Percentiles rank a stretch among this genome's conserved stretches.
Conservation (phyloP, 2,888 invertebrate genomes). For the Oscheius sp. region DNA sequence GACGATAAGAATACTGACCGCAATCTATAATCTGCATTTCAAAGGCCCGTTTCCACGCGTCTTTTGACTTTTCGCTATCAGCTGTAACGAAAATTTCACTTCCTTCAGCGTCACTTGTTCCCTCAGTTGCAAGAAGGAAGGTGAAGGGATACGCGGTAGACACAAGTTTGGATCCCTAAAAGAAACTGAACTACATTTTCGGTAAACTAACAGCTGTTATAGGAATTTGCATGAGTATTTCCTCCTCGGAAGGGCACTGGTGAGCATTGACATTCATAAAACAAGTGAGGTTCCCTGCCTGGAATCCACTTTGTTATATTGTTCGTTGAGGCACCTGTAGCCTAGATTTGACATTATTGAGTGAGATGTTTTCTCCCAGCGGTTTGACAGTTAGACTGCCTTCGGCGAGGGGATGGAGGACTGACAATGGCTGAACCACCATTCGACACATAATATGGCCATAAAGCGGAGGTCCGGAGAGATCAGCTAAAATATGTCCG, state of each 20-base stretch:
- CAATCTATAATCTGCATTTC: conserved; percentile 56
- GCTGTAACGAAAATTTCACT: conserved; percentile 44
- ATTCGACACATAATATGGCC: conserved; percentile 58
- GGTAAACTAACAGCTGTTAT: conserved; percentile 44
- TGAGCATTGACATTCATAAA: conserved; percentile 47
- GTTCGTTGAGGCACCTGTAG: conserved; percentile 40
- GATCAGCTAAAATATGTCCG: conserved; percentile 45
- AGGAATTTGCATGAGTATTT: conserved; percentile 47
- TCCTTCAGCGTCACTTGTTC: conserved; percentile 41
- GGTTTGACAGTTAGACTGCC: conserved; percentile 54
- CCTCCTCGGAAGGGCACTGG: conserved; percentile 38
- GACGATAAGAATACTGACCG: conserved; percentile 36
- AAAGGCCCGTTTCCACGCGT: conserved; percentile 53
- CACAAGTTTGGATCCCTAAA: conserved; percentile 50
- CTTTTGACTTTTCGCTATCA: conserved; percentile 45
- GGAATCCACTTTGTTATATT: neutral
- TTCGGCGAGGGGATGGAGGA: conserved; percentile 52
- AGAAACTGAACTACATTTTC: neutral
- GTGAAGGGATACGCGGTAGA: conserved; percentile 44
- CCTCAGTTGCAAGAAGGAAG: conserved; percentile 45
- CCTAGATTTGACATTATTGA: conserved; percentile 45
- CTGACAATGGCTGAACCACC: conserved; percentile 56
- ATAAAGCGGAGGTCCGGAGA: conserved; percentile 60
- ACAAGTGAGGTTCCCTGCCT: conserved; percentile 51
- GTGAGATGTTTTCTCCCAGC: conserved; percentile 41